phyloP scores from a whole-genome alignment of 2,113 vertebrate species.

The Gambusia holbrooki region DNA sequence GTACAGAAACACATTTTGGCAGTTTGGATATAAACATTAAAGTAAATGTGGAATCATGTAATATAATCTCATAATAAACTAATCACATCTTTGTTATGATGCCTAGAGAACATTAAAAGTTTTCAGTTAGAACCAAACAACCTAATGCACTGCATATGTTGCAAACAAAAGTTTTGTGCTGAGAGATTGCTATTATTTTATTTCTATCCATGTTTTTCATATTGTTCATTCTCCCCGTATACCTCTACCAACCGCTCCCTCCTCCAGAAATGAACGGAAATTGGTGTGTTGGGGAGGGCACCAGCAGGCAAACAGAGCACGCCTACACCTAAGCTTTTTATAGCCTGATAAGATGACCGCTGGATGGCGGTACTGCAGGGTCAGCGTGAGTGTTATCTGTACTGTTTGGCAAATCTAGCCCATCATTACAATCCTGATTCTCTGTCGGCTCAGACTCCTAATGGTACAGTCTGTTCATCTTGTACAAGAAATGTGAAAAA shows the following conservation, averaged over 20 bases:
- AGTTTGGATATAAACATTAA: constrained; percentile 40
- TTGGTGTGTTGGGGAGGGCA: constrained; percentile 67
- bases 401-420: constrained; percentile 49
- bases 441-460: constrained; percentile 52
- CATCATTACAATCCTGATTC: constrained; percentile 66
- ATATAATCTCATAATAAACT: constrained; percentile 23
- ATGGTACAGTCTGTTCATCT: constrained; percentile 48
- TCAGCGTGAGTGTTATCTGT: constrained; percentile 55
- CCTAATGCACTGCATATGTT: constrained; percentile 14
- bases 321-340: constrained; percentile 77
- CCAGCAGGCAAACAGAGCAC: constrained; percentile 70
- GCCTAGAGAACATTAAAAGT: neutral
- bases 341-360: constrained; percentile 75
- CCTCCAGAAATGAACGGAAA: constrained; percentile 68
- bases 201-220: constrained; percentile 17
- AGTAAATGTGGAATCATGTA: constrained; percentile 2
- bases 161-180: neutral
- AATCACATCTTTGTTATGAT: constrained; percentile 40
- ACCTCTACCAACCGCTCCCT: constrained; percentile 6
- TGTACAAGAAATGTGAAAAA: constrained; percentile 28
- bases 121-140: neutral
- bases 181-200: constrained; percentile 11
- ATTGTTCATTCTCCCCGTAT: neutral
- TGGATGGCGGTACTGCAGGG: constrained; percentile 52
- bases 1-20: constrained; percentile 32